phyloP scores from a whole-genome alignment of 2,888 invertebrate species.

The Copidosoma aretas region DNA sequence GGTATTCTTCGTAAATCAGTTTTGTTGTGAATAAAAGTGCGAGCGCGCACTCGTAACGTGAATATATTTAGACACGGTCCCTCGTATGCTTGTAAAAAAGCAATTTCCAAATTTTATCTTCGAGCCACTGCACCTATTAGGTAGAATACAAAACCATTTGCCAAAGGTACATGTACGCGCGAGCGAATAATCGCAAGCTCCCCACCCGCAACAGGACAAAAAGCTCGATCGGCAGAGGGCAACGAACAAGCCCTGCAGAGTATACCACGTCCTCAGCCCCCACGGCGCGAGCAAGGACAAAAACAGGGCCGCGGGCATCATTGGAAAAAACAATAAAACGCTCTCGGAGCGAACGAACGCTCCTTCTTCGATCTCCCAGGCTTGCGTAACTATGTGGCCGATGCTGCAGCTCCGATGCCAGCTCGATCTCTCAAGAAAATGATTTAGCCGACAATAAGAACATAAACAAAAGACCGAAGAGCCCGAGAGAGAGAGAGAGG shows the following conservation, averaged over 20 bases:
- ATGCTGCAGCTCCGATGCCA: neutral
- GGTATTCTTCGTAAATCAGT: too few species aligned
- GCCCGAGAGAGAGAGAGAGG: slow-evolving; percentile 10
- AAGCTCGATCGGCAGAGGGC: neutral
- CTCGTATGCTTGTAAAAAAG: too few species aligned
- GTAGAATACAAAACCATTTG: too few species aligned
- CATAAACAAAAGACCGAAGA: slow-evolving; percentile 35
- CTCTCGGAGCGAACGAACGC: slow-evolving; percentile 1
- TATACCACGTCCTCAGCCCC: neutral
- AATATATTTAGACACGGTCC: too few species aligned
- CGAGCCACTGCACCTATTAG: too few species aligned
- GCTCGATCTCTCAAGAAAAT: slow-evolving; percentile 25
- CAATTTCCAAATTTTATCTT: too few species aligned
- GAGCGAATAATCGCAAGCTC: too few species aligned
- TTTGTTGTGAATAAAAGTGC: too few species aligned
- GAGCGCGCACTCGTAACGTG: too few species aligned
- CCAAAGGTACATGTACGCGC: too few species aligned
- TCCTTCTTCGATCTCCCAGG: slow-evolving; percentile 21
- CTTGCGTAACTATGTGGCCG: slow-evolving; percentile 19
- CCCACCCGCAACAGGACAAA: too few species aligned
- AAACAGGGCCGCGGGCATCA: neutral
- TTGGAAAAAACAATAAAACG: slow-evolving; percentile 25
- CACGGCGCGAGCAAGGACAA: neutral
- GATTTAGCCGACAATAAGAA: slow-evolving; percentile 38
- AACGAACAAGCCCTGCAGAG: neutral